Percentiles rank a stretch among this genome's conserved stretches.
These are phyloP conservation scores for Pristionchus mayeri DNA, from an alignment of 2,888 invertebrate genomes.

Conservation along the genomic window DNA sequence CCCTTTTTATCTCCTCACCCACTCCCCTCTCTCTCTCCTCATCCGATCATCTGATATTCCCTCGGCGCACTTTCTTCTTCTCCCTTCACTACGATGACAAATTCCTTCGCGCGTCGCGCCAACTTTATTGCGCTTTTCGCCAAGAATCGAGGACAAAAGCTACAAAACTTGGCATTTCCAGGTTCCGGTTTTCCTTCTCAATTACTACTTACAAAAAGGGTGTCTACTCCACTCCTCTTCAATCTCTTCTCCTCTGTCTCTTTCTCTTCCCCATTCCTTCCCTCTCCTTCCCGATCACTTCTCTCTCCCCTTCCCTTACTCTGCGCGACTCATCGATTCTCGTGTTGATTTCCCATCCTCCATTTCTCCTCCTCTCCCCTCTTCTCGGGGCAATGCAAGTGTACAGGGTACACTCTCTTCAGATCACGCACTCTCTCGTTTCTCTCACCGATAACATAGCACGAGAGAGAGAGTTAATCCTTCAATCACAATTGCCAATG, in stretches of 20 bases:
- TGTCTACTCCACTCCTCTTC: not conserved
- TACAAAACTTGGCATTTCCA: too few relatives aligned
- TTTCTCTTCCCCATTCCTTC: not conserved
- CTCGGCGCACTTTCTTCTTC: not conserved
- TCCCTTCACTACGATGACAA: not conserved
- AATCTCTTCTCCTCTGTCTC: not conserved
- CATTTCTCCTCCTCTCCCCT: not conserved
- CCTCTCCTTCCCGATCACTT: not conserved
- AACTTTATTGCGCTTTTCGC: too few relatives aligned
- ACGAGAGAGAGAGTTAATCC: too few relatives aligned
- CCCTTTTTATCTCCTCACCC: not conserved
- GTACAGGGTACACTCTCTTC: too few relatives aligned
- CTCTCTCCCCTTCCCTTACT: not conserved
- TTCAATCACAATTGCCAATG: too few relatives aligned
- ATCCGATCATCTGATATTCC: not conserved
- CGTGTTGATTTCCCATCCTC: not conserved
- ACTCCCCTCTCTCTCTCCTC: not conserved
- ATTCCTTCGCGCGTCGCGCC: not conserved
- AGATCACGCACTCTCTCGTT: too few relatives aligned
- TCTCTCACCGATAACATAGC: not conserved
- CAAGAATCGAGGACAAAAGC: too few relatives aligned
- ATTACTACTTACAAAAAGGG: not conserved
- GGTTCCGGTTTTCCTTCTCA: not conserved
- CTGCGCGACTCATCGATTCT: conserved; percentile 9
- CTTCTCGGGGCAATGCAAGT: too few relatives aligned